Base-by-base conservation (phyloP, 1,140 invertebrate genomes). In the Triops cancriformis region DNA sequence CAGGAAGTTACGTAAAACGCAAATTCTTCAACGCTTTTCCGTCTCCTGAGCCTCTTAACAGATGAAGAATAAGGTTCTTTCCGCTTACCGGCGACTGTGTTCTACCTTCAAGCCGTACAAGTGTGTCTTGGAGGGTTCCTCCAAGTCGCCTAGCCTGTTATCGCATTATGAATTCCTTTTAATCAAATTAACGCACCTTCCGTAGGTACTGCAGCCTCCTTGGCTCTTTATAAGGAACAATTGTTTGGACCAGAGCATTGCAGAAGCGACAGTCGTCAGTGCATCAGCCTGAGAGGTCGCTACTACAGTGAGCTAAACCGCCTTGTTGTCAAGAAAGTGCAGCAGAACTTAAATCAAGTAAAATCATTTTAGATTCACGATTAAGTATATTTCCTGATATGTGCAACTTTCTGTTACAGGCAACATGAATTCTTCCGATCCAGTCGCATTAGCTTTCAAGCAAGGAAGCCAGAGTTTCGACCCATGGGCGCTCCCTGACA, bases 401-500 rank as follows among this genome's bases (percentile, higher is more conserved):
- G 43, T 78, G 26, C 6, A 78, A 31, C 4, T 75, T 23, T 26
- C 75, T 28, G 23, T 72, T 28, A 74, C 31, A 74, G 74, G 23
- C 41, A 79, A 79, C 23, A 73, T 79, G 78, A 79, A 78, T 79
- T 74, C 51, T 72, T 28, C 76, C 18, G 79, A 78, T 23, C 76
- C 77, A 23, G 64, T 73, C 28, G 80, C 79, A 26, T 73, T 73
- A 28, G 80, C 80, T n/a, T 42, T 78, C 72, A 76, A 73, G 37
- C 75, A 79, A 51, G 73, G 73, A 28, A 64, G 51, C 51, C 76
- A 77, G 42, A 73, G 72, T 73, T 79, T 79, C 79, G 78, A 79
- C 42, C 80, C 80, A n/a, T 77, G 43, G 78, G 76, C 74, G 41
- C 73, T 80, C n/a, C 76, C 75, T n/a, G 79, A 79, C 43, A 75